Percentiles rank a stretch among this genome's conserved stretches.
Evolutionary conservation across 2,797 vertebrate genomes (phyloP).

Genomic region (Sciurus carolinensis): DNA sequence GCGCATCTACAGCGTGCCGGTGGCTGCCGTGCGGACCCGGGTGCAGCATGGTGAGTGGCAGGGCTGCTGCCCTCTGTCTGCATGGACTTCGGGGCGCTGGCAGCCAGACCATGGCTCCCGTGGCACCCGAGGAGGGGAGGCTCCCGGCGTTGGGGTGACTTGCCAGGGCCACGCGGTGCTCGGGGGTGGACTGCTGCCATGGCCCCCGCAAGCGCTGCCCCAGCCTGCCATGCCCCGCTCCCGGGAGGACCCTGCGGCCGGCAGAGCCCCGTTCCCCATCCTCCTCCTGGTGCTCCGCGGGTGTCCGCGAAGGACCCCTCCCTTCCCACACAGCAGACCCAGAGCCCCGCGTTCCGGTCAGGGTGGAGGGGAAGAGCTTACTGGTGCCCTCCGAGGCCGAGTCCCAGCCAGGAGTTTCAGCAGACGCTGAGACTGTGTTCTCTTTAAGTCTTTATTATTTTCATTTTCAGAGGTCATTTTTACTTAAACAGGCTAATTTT

Average conservation of each 20-base stretch:
- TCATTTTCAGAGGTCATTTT: background rate
- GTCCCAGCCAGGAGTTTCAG: background rate
- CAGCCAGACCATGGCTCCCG: accelerated
- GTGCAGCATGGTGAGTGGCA: conserved; percentile 95
- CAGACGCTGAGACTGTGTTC: background rate
- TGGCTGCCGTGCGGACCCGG: conserved; percentile 94
- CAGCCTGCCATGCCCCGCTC: no score
- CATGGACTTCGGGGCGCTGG: accelerated
- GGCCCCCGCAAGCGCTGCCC: background rate
- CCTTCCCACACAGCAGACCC: accelerated
- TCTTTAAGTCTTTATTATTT: background rate
- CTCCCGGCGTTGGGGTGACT: accelerated
- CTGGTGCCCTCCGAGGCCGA: background rate
- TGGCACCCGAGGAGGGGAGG: background rate
- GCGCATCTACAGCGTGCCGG: conserved; percentile 95
- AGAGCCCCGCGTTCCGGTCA: no score
- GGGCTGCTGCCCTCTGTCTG: background rate
- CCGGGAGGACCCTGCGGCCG: background rate
- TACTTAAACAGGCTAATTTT: background rate
- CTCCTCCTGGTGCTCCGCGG: no score
- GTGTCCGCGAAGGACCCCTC: no score
- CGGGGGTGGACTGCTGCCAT: accelerated
- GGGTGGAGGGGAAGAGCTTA: background rate
- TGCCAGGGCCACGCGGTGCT: accelerated
- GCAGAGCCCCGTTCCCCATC: background rate